These are phyloP conservation scores for Gopherus flavomarginatus DNA, from an alignment of 2,113 vertebrate genomes.

Conservation along the genomic window DNA sequence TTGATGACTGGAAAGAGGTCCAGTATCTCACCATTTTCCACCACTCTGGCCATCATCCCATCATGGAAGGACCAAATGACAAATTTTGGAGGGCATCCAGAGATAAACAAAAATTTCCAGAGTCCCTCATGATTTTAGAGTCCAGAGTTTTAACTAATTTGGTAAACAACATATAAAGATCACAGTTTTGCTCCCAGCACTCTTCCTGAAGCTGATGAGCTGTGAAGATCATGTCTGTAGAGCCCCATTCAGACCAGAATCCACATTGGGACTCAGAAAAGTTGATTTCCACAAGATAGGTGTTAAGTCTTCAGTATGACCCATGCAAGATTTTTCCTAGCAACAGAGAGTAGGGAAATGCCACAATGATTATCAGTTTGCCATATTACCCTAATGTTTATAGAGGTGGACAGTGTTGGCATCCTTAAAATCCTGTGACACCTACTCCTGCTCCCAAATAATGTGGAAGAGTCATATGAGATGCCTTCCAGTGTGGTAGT, in stretches of 20 bases:
- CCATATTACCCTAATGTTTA: neutral
- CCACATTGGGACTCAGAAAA: neutral
- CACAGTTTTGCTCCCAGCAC: neutral
- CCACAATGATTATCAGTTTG: neutral
- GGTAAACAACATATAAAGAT: neutral
- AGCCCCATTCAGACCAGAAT: neutral
- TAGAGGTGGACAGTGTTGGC: neutral
- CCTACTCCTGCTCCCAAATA: neutral
- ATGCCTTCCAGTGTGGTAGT: neutral
- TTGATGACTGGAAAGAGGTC: neutral
- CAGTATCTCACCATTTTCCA: neutral
- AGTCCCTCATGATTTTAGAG: neutral
- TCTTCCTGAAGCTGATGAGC: neutral
- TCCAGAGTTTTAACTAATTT: neutral
- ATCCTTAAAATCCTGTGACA: neutral
- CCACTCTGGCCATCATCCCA: neutral
- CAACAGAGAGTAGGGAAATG: neutral
- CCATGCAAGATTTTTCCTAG: neutral
- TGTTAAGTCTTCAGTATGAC: neutral
- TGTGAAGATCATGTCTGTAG: neutral
- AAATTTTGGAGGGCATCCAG: neutral
- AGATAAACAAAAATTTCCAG: neutral
- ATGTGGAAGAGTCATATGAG: neutral
- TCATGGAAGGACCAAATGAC: neutral
- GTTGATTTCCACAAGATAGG: neutral